Percentiles rank a stretch among this genome's conserved stretches.
Conservation (phyloP, 2,113 vertebrate species). For the Halcyon malimbica region DNA sequence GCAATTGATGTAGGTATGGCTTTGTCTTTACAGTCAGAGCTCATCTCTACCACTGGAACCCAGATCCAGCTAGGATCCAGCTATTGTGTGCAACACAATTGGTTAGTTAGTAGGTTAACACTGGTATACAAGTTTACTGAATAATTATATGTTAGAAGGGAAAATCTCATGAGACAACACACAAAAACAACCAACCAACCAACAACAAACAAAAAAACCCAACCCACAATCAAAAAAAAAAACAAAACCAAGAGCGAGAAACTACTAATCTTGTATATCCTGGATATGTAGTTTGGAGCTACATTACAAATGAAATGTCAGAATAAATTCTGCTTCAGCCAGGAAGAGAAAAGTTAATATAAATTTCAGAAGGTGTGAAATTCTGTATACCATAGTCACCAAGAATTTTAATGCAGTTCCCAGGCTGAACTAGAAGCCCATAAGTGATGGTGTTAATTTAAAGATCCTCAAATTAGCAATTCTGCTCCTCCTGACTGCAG, state of each 20-base stretch:
- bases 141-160: not conserved
- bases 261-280: not conserved
- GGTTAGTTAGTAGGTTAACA: not conserved
- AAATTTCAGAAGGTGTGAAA: constrained; percentile 1
- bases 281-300: not conserved
- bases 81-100: not conserved
- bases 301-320: not conserved
- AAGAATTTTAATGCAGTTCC: constrained; percentile 37
- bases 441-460: constrained; percentile 31
- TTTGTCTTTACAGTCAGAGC: not conserved
- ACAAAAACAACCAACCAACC: too few species aligned
- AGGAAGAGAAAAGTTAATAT: constrained; percentile 7
- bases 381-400: not conserved
- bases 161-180: not conserved
- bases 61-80: not conserved
- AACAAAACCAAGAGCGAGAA: not conserved
- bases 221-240: too few species aligned
- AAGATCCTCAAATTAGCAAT: constrained; percentile 26
- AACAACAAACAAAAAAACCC: too few species aligned
- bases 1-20: not conserved
- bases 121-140: not conserved
- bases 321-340: constrained; percentile 4
- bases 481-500: constrained; percentile 4
- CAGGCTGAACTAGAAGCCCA: constrained; percentile 7
- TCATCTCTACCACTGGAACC: not conserved